Conservation (phyloP, 1,140 invertebrate species). For the Drosophila sp. region DNA sequence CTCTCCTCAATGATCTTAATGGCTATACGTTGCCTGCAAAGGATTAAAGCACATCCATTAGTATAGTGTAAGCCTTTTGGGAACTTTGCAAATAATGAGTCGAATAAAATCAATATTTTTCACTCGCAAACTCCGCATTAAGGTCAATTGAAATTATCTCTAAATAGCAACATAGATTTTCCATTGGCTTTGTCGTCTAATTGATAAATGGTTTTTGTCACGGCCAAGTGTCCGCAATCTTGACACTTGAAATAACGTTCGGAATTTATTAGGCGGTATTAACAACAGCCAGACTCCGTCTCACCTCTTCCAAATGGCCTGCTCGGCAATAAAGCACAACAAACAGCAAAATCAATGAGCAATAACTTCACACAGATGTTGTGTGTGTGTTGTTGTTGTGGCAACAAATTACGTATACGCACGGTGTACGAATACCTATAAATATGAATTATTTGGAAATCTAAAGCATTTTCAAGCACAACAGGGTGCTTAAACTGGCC, state of each 20-base stretch:
- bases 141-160: slow-evolving; percentile 5
- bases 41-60: slow-evolving; percentile 21
- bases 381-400: neutral
- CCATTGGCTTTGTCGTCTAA: neutral
- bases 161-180: slow-evolving; percentile 2
- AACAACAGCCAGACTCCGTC: slow-evolving; percentile 27
- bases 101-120: slow-evolving; percentile 29
- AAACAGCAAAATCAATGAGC: slow-evolving; percentile 38
- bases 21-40: slow-evolving; percentile 93
- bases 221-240: slow-evolving; percentile 66
- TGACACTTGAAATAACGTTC: slow-evolving; percentile 64
- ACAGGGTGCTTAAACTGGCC: slow-evolving; percentile 7
- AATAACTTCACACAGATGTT: slow-evolving; percentile 35
- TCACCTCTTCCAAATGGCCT: neutral
- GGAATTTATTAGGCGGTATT: slow-evolving; percentile 70
- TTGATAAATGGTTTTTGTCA: slow-evolving; percentile 29
- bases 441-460: slow-evolving; percentile 52
- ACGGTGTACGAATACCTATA: slow-evolving; percentile 35
- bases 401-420: slow-evolving; percentile 57
- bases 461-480: neutral
- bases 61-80: neutral
- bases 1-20: slow-evolving; percentile 97
- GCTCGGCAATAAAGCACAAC: slow-evolving; percentile 16
- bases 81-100: slow-evolving; percentile 13
- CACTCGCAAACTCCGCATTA: slow-evolving; percentile 14